Percentiles rank a stretch among this genome's conserved stretches.
These are phyloP conservation scores for Tipula unca DNA, from an alignment of 2,888 invertebrate genomes.

Conservation along the genomic window DNA sequence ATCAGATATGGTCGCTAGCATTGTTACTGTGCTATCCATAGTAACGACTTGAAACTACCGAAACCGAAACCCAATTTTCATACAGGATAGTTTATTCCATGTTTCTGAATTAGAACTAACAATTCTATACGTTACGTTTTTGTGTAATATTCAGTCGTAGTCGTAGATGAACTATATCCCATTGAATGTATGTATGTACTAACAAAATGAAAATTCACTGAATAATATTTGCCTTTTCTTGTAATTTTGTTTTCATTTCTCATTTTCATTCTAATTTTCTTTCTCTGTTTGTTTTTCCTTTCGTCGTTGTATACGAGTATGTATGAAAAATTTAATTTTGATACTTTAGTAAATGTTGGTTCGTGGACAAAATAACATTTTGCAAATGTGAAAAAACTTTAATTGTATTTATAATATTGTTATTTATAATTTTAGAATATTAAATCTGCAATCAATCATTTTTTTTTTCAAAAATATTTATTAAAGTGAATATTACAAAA, in stretches of 20 bases:
- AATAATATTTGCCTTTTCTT: background rate
- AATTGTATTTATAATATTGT: background rate
- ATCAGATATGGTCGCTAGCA: too few relatives aligned
- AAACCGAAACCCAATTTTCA: too few relatives aligned
- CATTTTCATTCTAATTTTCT: background rate
- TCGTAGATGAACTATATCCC: too few relatives aligned
- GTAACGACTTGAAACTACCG: too few relatives aligned
- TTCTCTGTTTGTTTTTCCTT: background rate
- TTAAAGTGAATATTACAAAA: background rate
- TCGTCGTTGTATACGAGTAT: background rate
- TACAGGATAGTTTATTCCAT: too few relatives aligned
- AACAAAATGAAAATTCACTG: background rate
- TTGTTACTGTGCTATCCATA: too few relatives aligned
- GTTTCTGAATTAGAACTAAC: too few relatives aligned
- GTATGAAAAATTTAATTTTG: background rate
- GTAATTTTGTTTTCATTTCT: background rate
- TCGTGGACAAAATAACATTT: background rate
- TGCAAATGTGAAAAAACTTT: background rate
- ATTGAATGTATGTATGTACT: background rate
- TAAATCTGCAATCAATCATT: background rate
- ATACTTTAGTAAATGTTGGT: background rate
- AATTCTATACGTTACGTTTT: too few relatives aligned
- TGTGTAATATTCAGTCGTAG: too few relatives aligned
- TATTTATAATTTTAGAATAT: background rate
- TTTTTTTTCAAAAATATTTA: background rate